Evolutionary conservation across 1,140 invertebrate species (phyloP).

Genomic region (Radopholus similis): DNA sequence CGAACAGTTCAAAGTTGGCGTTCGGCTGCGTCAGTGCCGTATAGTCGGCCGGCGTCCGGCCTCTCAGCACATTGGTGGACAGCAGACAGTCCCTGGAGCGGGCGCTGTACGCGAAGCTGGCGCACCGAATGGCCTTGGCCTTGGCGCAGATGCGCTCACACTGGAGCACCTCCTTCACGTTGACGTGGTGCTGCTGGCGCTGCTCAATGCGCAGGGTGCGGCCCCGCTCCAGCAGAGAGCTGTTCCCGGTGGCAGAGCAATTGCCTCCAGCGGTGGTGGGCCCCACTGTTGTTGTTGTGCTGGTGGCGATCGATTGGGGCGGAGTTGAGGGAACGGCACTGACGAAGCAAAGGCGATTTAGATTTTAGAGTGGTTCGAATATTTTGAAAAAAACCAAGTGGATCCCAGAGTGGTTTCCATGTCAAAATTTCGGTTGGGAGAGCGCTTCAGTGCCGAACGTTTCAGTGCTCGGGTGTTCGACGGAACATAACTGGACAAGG

Average conservation of each 20-base stretch:
- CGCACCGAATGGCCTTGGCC: conserved; percentile 27
- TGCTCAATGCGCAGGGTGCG: conserved; percentile 40
- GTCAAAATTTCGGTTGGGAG: too few species aligned
- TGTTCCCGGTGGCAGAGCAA: not conserved
- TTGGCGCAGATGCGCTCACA: conserved; percentile 35
- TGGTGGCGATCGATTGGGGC: not conserved
- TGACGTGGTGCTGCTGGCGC: conserved; percentile 46
- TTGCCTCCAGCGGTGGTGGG: not conserved
- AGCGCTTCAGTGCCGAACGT: too few species aligned
- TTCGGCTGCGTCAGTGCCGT: conserved; percentile 40
- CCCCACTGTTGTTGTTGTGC: not conserved
- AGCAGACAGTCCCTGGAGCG: conserved; percentile 36
- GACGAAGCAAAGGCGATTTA: not conserved
- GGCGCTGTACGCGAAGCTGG: conserved; percentile 39
- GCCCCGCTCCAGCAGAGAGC: conserved; percentile 29
- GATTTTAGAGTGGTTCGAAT: too few species aligned
- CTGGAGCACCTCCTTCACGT: conserved; percentile 33
- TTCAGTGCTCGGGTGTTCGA: too few species aligned
- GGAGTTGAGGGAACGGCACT: not conserved
- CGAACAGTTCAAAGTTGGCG: conserved; percentile 29
- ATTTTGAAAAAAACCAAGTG: too few species aligned
- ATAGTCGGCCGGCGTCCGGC: not conserved
- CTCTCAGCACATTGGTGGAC: conserved; percentile 28
- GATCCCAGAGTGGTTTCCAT: too few species aligned
- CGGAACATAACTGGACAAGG: too few species aligned